These are phyloP conservation scores for Siderastrea radians DNA, from an alignment of 92 coral and sea anemone genomes.

Conservation along the genomic window DNA sequence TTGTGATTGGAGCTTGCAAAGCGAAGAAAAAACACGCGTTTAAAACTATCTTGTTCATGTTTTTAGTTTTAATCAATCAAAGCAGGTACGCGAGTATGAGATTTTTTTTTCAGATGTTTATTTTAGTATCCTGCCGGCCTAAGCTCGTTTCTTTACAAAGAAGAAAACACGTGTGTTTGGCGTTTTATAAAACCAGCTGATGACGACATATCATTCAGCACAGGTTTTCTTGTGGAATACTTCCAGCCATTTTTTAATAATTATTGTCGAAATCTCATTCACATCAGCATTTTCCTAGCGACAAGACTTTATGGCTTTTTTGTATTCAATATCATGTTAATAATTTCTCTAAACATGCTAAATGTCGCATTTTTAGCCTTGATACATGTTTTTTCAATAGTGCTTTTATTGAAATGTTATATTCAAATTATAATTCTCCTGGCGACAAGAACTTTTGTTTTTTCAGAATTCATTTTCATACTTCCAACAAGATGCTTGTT, in stretches of 20 bases:
- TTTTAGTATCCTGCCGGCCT: neutral
- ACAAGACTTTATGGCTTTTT: neutral
- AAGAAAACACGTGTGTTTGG: conserved; percentile 8
- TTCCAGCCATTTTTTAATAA: too few relatives aligned
- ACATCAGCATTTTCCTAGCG: too few relatives aligned
- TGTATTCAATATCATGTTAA: neutral
- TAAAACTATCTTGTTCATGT: neutral
- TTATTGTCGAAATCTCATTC: too few relatives aligned
- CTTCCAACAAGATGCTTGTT: neutral
- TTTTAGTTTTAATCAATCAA: neutral
- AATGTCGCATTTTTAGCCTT: neutral
- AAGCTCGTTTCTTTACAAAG: neutral
- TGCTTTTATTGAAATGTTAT: too few relatives aligned
- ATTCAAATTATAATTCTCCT: too few relatives aligned
- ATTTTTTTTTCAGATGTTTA: neutral
- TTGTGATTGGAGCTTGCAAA: neutral
- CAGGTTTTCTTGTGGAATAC: too few relatives aligned
- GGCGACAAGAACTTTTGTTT: neutral
- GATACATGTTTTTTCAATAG: neutral
- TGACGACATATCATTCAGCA: neutral
- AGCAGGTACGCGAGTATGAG: neutral
- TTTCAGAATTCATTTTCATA: neutral
- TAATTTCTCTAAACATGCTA: neutral
- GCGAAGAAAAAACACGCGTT: neutral
- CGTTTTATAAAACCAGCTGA: conserved; percentile 36